These are phyloP conservation scores for Cydia strobilella DNA, from an alignment of 1,140 invertebrate genomes.

Conservation along the genomic window DNA sequence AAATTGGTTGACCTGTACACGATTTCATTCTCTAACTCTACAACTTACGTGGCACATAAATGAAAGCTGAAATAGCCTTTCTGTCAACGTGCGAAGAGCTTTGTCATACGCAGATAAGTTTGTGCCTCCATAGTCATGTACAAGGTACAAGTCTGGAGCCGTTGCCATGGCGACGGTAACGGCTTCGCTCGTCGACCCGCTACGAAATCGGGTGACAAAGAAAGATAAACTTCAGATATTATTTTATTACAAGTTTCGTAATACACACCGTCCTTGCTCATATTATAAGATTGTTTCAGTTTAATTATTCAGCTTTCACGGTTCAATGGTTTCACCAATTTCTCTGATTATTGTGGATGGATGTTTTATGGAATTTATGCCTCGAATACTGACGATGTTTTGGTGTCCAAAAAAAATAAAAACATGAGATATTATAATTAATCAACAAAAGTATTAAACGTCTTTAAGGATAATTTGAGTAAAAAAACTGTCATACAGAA, in stretches of 20 bases:
- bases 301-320: not conserved
- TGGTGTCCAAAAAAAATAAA: not conserved
- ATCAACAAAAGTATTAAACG: too few relatives aligned
- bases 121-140: slow-evolving; percentile 6
- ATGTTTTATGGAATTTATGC: not conserved
- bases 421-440: too few relatives aligned
- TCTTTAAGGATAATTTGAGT: too few relatives aligned
- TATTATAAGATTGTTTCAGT: not conserved
- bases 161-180: slow-evolving; percentile 23
- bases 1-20: slow-evolving; percentile 10
- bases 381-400: not conserved
- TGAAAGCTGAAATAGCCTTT: not conserved
- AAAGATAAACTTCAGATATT: slow-evolving; percentile 17
- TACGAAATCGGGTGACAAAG: slow-evolving; percentile 19
- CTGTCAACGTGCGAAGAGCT: slow-evolving; percentile 2
- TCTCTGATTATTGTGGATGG: not conserved
- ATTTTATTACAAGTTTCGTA: slow-evolving; percentile 21
- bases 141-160: not conserved
- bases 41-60: not conserved
- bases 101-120: not conserved
- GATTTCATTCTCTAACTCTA: slow-evolving; percentile 1
- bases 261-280: not conserved
- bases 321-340: not conserved
- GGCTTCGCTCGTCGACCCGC: slow-evolving; percentile 17
- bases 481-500: too few relatives aligned